These are phyloP conservation scores for Sclerodermus sp. DNA, from an alignment of 2,888 invertebrate genomes.

Conservation along the genomic window DNA sequence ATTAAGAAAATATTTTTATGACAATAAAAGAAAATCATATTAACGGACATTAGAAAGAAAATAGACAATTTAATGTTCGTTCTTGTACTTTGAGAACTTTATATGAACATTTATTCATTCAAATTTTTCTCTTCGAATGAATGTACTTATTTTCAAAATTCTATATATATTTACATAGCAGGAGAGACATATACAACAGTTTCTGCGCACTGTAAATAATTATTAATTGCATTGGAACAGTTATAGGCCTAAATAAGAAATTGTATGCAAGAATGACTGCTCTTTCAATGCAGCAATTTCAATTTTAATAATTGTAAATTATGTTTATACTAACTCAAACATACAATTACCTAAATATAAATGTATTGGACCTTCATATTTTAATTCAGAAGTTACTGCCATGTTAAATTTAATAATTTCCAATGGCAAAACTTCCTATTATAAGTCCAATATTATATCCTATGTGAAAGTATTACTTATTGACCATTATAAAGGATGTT, in stretches of 20 bases:
- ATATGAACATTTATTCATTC: too few species aligned
- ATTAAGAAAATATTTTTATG: too few species aligned
- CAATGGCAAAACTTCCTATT: conserved; percentile 4
- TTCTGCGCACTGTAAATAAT: conserved; percentile 9
- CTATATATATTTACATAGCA: conserved; percentile 26
- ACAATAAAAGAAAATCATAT: too few species aligned
- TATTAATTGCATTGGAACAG: conserved; percentile 6
- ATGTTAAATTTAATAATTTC: conserved; percentile 1
- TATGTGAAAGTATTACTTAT: conserved; percentile 26
- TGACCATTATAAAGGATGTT: conserved; percentile 44
- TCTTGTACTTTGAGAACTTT: too few species aligned
- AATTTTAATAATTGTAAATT: conserved; percentile 9
- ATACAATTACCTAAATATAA: conserved; percentile 19
- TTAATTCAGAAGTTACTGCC: background rate
- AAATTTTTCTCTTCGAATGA: conserved; percentile 3
- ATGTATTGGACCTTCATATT: conserved; percentile 11
- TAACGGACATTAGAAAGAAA: too few species aligned
- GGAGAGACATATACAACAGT: conserved; percentile 7
- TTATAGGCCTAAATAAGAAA: conserved; percentile 11
- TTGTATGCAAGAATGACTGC: conserved; percentile 16
- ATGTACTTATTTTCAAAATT: conserved; percentile 13
- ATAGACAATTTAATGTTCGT: too few species aligned
- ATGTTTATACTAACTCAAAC: conserved; percentile 12
- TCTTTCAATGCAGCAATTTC: conserved; percentile 16
- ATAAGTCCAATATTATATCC: conserved; percentile 9